phyloP scores from a whole-genome alignment of 2,888 invertebrate species.

The Coenonympha glycerion region DNA sequence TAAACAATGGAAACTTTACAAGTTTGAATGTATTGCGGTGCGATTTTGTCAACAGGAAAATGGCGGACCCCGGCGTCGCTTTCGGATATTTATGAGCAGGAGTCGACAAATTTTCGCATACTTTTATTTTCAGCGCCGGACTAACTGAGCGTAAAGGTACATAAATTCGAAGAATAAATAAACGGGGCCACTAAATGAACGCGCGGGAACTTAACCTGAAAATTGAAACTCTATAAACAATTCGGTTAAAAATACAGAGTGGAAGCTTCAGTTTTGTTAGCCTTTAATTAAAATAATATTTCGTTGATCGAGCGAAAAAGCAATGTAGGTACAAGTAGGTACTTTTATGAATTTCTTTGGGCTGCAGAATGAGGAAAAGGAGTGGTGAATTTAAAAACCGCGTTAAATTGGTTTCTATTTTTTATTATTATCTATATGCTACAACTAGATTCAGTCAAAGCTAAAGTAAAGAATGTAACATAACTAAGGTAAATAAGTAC shows the following conservation, averaged over 20 bases:
- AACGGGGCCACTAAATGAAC: conserved; percentile 33
- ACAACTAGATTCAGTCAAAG: too few species aligned
- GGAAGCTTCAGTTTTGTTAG: neutral
- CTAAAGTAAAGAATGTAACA: too few species aligned
- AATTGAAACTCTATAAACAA: conserved; percentile 26
- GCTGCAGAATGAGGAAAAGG: neutral
- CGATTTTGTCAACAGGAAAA: conserved; percentile 74
- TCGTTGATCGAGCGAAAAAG: neutral
- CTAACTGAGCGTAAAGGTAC: conserved; percentile 57
- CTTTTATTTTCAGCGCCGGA: conserved; percentile 59
- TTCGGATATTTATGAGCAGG: conserved; percentile 64
- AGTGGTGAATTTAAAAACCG: neutral
- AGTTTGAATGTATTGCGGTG: conserved; percentile 68
- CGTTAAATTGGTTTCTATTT: neutral
- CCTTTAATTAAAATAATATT: neutral
- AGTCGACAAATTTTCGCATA: conserved; percentile 64
- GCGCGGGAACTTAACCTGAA: conserved; percentile 27
- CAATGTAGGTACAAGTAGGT: too few species aligned
- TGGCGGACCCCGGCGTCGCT: conserved; percentile 66
- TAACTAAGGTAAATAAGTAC: too few species aligned
- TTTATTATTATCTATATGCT: too few species aligned
- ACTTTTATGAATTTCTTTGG: neutral
- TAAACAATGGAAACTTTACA: conserved; percentile 69
- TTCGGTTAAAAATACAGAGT: conserved; percentile 4
- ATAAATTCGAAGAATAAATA: conserved; percentile 54